Base-by-base conservation (phyloP, 53 echinoderm and acorn worm species). In the Holothuria scabra region DNA sequence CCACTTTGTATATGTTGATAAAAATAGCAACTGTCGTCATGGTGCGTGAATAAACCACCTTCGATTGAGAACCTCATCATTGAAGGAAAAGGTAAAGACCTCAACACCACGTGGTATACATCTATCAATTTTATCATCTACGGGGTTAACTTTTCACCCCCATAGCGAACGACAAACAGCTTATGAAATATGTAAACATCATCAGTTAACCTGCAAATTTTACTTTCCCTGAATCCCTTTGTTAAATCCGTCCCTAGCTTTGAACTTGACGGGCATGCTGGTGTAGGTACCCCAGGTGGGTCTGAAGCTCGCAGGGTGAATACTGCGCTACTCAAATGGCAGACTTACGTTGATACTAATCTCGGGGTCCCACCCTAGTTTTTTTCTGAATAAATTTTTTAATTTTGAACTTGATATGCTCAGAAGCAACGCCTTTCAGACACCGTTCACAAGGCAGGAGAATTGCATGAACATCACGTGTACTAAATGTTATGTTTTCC, bases 61-160 rank as follows among this genome's bases (percentile, higher is more conserved):
- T 82, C 83, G 9, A 65, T 82, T 16, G 83, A 63, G 38, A 82
- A 82, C 10, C 66, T 33, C 83, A 82, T 64, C 4, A 82, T 28
- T 13, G 65, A 28, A 7, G 83, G 38, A 20, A 82, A 28, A 12
- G 65, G 65, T 44, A 82, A 22, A 31, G 20, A 24, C 28, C 35
- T 81, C 38, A 81, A 31, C 30, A 81, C 16, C 16, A 12, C 30
- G 18, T 35, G 24, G 20, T 44, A 24, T 23, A 46, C 33, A 33
- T 82, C 83, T 2, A 64, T 65, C 44, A 82, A 21, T 44, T 82
- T 82, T 4, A 82, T 82, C 82, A 82, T 82, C 44, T 82, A 82
- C 0, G 82, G 82, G 16, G 64, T 82, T 32, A 82, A 82, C 22
- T 82, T 62, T 22, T 68, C 35, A 35, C 34, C 68, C 33, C 68